These are phyloP conservation scores for Oncorhynchus keta DNA, from an alignment of 2,113 vertebrate genomes.

Conservation along the genomic window DNA sequence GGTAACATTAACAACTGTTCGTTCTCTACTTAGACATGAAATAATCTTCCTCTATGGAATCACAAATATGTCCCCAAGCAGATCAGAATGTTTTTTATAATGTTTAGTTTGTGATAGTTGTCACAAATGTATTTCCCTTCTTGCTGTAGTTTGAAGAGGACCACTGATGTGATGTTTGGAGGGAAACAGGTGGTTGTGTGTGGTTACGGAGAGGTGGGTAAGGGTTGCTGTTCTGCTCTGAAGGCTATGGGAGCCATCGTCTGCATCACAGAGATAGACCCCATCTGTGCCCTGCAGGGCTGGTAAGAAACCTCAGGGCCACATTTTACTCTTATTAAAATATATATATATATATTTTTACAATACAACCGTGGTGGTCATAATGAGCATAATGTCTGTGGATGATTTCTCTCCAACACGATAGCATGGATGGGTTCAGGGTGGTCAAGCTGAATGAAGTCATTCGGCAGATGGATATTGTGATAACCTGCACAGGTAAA, in stretches of 20 bases:
- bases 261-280: constrained; percentile 96
- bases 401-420: constrained; percentile 5
- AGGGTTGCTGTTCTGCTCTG: constrained; percentile 95
- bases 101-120: too few species aligned
- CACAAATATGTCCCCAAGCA: too few species aligned
- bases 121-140: constrained; percentile 19
- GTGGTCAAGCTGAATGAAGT: constrained; percentile 97
- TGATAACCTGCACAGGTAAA: constrained; percentile 98
- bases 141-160: constrained; percentile 88
- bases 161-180: constrained; percentile 99
- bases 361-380: too few species aligned
- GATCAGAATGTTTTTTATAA: too few species aligned
- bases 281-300: constrained; percentile 96
- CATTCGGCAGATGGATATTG: constrained; percentile 94
- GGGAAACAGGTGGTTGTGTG: constrained; percentile 98
- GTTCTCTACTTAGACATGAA: too few species aligned
- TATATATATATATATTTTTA: too few species aligned
- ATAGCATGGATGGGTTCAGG: constrained; percentile 97
- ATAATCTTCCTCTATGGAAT: too few species aligned
- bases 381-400: too few species aligned
- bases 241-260: constrained; percentile 95
- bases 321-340: too few species aligned
- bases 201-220: constrained; percentile 98
- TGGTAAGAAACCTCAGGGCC: constrained; percentile 77
- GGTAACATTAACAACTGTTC: background rate